These are phyloP conservation scores for Oreochromis aureus DNA, from an alignment of 2,113 vertebrate species.

Conservation along the genomic window DNA sequence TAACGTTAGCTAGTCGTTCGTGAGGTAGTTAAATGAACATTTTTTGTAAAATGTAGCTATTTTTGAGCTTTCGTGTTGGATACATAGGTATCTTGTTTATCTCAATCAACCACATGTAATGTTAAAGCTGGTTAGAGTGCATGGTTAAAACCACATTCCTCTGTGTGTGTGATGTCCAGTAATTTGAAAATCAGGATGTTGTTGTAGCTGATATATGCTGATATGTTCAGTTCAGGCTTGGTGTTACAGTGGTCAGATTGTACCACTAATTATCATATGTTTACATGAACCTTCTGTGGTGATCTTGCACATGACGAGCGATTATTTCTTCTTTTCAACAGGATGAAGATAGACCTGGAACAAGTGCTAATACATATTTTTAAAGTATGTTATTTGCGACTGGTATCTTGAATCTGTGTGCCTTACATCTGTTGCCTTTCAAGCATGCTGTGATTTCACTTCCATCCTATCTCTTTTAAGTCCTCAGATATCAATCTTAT, in stretches of 20 bases:
- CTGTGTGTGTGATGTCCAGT: accelerated
- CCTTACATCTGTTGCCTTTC: background rate
- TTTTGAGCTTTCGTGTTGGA: background rate
- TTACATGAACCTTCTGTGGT: background rate
- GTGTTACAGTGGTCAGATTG: background rate
- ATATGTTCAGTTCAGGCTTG: background rate
- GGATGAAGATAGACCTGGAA: slow-evolving; percentile 24
- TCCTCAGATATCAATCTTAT: slow-evolving; percentile 13
- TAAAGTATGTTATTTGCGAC: slow-evolving; percentile 3
- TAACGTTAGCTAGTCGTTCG: background rate
- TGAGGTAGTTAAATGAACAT: background rate
- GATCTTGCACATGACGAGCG: background rate
- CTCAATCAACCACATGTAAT: background rate
- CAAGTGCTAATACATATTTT: background rate
- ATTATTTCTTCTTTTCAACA: background rate
- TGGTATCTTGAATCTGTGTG: background rate
- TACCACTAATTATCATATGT: background rate
- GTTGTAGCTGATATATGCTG: background rate
- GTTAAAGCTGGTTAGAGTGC: background rate
- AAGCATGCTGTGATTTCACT: background rate
- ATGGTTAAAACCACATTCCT: background rate
- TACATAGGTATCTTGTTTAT: background rate
- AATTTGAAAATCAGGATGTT: background rate
- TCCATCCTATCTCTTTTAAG: background rate
- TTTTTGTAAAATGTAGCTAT: background rate